These are phyloP conservation scores for Callipepla californica DNA, from an alignment of 2,113 vertebrate genomes.

Conservation along the genomic window DNA sequence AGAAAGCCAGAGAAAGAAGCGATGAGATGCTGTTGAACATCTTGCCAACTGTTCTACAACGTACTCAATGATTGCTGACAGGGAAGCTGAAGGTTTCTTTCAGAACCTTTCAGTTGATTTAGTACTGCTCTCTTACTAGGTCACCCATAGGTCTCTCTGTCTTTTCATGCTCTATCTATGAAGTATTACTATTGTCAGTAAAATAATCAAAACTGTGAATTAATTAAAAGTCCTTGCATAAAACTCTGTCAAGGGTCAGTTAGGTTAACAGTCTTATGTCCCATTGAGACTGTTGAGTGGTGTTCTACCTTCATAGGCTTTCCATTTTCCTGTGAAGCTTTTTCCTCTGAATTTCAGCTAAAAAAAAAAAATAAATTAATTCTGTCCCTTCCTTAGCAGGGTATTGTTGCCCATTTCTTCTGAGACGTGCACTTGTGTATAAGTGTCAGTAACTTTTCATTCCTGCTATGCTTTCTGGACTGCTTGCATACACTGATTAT, in stretches of 20 bases:
- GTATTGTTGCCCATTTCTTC: not conserved
- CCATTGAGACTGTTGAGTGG: not conserved
- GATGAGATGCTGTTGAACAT: constrained; percentile 5
- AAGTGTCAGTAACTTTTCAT: not conserved
- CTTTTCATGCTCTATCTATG: not conserved
- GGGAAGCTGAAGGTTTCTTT: constrained; percentile 6
- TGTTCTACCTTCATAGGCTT: not conserved
- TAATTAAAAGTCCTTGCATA: not conserved
- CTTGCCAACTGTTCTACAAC: not conserved
- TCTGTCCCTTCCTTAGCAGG: not conserved
- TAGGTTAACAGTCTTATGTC: not conserved
- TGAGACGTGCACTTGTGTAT: not conserved
- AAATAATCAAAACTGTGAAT: not conserved
- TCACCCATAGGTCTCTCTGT: not conserved
- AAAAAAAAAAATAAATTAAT: not conserved
- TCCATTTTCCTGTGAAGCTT: not conserved
- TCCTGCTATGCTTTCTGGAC: not conserved
- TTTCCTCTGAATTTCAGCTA: not conserved
- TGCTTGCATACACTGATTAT: not conserved
- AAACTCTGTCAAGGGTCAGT: not conserved
- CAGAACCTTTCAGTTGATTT: not conserved
- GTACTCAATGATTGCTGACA: not conserved
- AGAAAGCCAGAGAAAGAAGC: not conserved
- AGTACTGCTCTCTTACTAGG: not conserved
- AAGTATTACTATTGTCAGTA: not conserved